Base-by-base conservation (phyloP, 2,797 vertebrate species). In the Epinephelus coioides region DNA sequence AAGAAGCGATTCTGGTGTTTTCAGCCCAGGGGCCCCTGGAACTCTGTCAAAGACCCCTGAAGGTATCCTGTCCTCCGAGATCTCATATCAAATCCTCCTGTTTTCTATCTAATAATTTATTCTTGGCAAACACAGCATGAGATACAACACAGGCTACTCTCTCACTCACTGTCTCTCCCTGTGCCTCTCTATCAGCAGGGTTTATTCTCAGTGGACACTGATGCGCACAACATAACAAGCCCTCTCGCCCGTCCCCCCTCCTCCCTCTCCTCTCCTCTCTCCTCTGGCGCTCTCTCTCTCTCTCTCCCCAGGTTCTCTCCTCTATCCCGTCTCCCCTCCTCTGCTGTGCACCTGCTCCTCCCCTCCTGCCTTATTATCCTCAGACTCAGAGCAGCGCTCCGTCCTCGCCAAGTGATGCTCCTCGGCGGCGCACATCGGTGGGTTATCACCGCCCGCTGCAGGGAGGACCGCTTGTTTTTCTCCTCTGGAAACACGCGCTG, bases 271-370 rank as follows among this genome's bases (percentile, higher is more conserved):
- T 23, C 54, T 46, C 54, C 43, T 53, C 68, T 19, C 79, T 50
- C 81, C 76, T 27, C 46, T 30, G 12, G 11, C 47, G 8, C 49
- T 59, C 14, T 34, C 23, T 63, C 19, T 62, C 63, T 27, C 0
- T 57, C 78, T 14, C 62, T 82, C 83, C 27, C 57, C 66, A 19
- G 72, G 27, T 68, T 51, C 73, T 83, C 88, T 77, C 69, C 78
- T 69, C 76, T 40, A 55, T 74, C 76, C 83, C 75, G 34, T 61
- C 80, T 73, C 79, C 50, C 76, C 67, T 79, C 79, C 85, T 72
- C 80, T 70, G 53, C 82, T 69, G 84, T 88, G 88, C 89, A 89
- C 89, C 88, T 92, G 89, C 91, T 91, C 89, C 88, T 90, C 92
- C 89, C 85, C 86, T 86, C 84, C 86, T 86, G 76, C 81, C 73